These are phyloP conservation scores for Anableps anableps DNA, from an alignment of 2,797 vertebrate species.

Conservation along the genomic window DNA sequence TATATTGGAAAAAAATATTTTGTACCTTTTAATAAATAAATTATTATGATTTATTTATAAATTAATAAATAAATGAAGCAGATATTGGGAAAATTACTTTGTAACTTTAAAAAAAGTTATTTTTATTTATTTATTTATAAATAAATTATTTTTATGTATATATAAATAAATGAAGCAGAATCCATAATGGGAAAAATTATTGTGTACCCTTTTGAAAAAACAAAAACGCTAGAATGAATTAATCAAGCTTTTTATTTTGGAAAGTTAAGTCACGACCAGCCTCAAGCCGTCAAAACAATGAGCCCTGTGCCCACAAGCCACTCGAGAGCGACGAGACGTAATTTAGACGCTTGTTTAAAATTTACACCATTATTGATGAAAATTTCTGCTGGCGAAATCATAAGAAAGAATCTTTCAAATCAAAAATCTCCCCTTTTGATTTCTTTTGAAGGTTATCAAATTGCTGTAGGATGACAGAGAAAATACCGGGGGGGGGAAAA, in stretches of 20 bases:
- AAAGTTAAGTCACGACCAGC: background rate
- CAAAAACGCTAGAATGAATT: background rate
- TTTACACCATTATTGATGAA: background rate
- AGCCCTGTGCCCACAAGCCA: background rate
- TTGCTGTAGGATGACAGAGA: background rate
- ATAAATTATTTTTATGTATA: too few species aligned
- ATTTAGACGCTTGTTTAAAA: background rate
- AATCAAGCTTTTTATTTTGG: background rate
- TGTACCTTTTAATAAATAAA: too few species aligned
- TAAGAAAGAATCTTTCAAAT: too few species aligned
- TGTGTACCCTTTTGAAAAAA: too few species aligned
- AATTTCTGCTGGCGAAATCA: background rate
- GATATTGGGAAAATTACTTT: background rate
- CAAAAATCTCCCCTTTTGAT: background rate
- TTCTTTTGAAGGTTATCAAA: too few species aligned
- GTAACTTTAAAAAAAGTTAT: too few species aligned
- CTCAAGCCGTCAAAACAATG: background rate
- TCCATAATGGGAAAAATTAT: background rate
- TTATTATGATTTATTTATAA: too few species aligned
- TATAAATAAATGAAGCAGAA: background rate
- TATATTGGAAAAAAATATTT: too few species aligned
- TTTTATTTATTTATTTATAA: too few species aligned
- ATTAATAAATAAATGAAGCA: background rate
- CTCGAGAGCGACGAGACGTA: too few species aligned
- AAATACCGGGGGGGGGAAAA: background rate